A percentile compares a stretch with the other conserved stretches of the same genome.
These are phyloP conservation scores for Diabrotica balteata DNA, from an alignment of 2,888 invertebrate genomes.

Conservation along the genomic window DNA sequence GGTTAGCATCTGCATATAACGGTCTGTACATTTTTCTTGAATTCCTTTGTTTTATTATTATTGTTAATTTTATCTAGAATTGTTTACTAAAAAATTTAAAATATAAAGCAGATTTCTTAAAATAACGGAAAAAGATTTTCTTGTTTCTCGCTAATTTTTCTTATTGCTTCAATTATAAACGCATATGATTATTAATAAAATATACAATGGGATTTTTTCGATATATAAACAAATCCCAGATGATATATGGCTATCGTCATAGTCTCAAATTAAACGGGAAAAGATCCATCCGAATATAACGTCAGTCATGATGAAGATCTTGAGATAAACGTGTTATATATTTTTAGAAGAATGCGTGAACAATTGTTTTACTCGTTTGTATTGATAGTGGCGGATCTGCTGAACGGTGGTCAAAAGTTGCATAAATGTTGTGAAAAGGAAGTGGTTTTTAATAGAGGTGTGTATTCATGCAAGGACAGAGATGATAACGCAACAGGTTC, in stretches of 20 bases:
- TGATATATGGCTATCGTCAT: conserved; percentile 24
- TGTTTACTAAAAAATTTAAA: too few relatives aligned
- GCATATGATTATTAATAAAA: conserved; percentile 21
- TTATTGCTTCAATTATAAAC: not conserved
- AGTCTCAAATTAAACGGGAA: not conserved
- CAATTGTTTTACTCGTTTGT: not conserved
- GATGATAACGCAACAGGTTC: not conserved
- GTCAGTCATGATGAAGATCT: conserved; percentile 1
- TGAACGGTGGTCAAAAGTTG: not conserved
- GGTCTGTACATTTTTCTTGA: too few relatives aligned
- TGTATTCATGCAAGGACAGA: conserved; percentile 11
- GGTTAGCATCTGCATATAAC: too few relatives aligned
- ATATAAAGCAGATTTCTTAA: too few relatives aligned
- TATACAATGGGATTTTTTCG: conserved; percentile 23
- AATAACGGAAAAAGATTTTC: too few relatives aligned
- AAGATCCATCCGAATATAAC: not conserved
- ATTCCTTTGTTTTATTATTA: too few relatives aligned
- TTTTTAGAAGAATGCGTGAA: conserved; percentile 3
- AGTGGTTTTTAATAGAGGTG: not conserved
- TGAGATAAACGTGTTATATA: not conserved
- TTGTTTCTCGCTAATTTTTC: too few relatives aligned
- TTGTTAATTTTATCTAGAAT: too few relatives aligned
- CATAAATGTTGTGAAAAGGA: conserved; percentile 14
- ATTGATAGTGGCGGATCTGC: not conserved
- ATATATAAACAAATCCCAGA: conserved; percentile 23